Conservation (phyloP, 1,140 invertebrate species). For the Gryon sp. region DNA sequence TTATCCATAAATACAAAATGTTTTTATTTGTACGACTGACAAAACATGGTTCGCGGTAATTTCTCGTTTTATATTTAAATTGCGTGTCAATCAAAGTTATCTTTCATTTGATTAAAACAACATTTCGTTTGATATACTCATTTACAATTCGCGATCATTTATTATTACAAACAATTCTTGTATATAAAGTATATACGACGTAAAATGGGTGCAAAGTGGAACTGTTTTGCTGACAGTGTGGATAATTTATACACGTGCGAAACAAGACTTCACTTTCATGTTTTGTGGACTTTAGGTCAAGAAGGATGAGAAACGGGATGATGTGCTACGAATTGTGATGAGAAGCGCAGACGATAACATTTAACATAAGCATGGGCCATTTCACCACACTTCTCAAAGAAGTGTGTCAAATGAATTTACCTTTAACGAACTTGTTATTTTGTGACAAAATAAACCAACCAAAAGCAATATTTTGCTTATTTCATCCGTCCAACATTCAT, state of each 20-base stretch:
- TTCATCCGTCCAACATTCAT: too few species aligned
- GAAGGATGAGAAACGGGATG: conserved; percentile 46
- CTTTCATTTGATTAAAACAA: too few species aligned
- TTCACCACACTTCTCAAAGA: conserved; percentile 24
- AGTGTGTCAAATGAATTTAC: conserved; percentile 47
- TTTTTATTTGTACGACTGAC: too few species aligned
- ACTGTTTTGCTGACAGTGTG: conserved; percentile 32
- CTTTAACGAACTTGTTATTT: conserved; percentile 55
- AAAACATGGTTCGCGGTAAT: too few species aligned
- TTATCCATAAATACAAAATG: too few species aligned
- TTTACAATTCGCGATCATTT: background rate
- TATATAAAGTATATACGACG: conserved; percentile 15
- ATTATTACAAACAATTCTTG: conserved; percentile 16
- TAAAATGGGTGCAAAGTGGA: conserved; percentile 20
- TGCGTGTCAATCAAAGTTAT: too few species aligned
- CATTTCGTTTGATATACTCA: too few species aligned
- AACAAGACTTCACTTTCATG: conserved; percentile 49
- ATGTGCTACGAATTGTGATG: conserved; percentile 56
- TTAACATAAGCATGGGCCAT: conserved; percentile 42
- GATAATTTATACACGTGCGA: conserved; percentile 54
- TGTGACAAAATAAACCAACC: conserved; percentile 21
- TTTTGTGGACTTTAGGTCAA: conserved; percentile 56
- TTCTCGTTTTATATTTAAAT: too few species aligned
- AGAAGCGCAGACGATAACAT: conserved; percentile 38
- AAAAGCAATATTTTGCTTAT: conserved; percentile 45